These are phyloP conservation scores for Cistogaster globosa DNA, from an alignment of 2,888 invertebrate genomes.

Conservation along the genomic window DNA sequence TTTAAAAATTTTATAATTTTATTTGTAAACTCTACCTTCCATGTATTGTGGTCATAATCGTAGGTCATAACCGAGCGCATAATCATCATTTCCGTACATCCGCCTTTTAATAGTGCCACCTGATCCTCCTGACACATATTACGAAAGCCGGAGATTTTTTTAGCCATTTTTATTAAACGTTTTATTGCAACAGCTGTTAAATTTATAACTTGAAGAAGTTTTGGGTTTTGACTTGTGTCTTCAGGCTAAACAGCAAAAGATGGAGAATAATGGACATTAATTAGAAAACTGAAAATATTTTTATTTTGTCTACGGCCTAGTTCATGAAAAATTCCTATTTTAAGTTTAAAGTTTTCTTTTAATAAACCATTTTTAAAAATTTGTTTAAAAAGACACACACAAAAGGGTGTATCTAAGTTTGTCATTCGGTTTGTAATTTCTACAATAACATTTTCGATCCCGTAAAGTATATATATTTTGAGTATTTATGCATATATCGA, in stretches of 20 bases:
- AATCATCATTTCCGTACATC: constrained; percentile 98
- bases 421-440: too few species aligned
- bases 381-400: too few species aligned
- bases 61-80: constrained; percentile 96
- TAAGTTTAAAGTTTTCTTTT: too few species aligned
- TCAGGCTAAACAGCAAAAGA: constrained; percentile 76
- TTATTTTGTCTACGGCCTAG: too few species aligned
- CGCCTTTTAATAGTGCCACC: constrained; percentile 88
- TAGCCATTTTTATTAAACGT: constrained; percentile 92
- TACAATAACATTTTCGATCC: too few species aligned
- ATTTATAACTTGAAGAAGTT: constrained; percentile 92
- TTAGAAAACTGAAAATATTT: too few species aligned
- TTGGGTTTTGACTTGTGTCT: constrained; percentile 85
- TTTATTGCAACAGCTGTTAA: constrained; percentile 96
- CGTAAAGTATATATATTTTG: too few species aligned
- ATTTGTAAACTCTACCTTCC: constrained; percentile 89
- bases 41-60: constrained; percentile 92
- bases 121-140: constrained; percentile 98
- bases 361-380: too few species aligned
- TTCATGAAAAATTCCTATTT: too few species aligned
- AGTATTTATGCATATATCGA: too few species aligned
- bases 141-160: constrained; percentile 94
- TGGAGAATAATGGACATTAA: background rate
- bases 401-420: too few species aligned
- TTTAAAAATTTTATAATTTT: background rate